These are phyloP conservation scores for Zaprionus ornatus DNA, from an alignment of 1,140 invertebrate species.

Conservation along the genomic window DNA sequence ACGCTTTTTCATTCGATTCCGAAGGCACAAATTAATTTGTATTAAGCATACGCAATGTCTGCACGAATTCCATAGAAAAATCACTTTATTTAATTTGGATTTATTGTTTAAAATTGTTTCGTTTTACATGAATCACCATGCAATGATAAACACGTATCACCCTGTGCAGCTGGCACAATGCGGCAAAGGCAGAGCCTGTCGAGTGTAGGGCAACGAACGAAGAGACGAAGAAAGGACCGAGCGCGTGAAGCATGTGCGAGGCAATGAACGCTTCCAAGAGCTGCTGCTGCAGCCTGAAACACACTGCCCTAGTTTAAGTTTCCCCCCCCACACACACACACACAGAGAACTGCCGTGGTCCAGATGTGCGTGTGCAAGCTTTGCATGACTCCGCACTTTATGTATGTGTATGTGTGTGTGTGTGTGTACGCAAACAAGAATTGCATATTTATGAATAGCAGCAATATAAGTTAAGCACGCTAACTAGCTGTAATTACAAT, in stretches of 20 bases:
- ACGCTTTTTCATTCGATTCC: conserved; percentile 43
- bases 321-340: conserved; percentile 32
- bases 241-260: conserved; percentile 39
- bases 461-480: conserved; percentile 54
- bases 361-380: conserved; percentile 13
- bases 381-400: conserved; percentile 10
- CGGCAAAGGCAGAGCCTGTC: not conserved
- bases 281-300: conserved; percentile 66
- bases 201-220: conserved; percentile 15
- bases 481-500: conserved; percentile 23
- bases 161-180: not conserved
- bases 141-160: not conserved
- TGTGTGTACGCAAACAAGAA: conserved; percentile 25
- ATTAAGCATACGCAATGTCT: conserved; percentile 62
- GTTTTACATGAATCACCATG: not conserved
- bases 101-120: not conserved
- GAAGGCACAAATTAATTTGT: conserved; percentile 53
- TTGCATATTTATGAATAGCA: conserved; percentile 58
- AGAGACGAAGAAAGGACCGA: conserved; percentile 3
- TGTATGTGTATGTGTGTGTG: not conserved
- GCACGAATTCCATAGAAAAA: not conserved
- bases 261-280: conserved; percentile 51
- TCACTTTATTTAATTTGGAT: not conserved
- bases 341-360: conserved; percentile 6
- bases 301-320: conserved; percentile 82